Evolutionary conservation across 2,113 vertebrate genomes (phyloP), one percentile per base, ranked within the genome.

Genomic region (Ceyx cyanopectus): DNA sequence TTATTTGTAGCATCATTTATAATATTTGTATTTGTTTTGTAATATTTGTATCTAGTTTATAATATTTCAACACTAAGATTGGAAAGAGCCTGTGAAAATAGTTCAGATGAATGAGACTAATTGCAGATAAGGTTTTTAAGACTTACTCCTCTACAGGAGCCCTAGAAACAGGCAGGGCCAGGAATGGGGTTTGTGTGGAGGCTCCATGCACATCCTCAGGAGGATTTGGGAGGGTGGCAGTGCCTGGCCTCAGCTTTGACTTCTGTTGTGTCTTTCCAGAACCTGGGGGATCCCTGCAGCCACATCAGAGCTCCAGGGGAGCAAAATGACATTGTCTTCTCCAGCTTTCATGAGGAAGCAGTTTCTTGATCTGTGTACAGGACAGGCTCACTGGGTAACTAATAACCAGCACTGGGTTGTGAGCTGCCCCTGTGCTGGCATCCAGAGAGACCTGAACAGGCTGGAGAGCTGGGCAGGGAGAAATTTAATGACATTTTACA

Each of bases 31-130:
- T 37, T 37, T 37, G 37, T 10, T 37, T 37, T 37, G 37, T 23
- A 50, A 50, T 22, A 50, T 23, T 12, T 23, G 12, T 50, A 23
- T 50, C 48, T 84, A 69, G 23, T 88, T 89, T 69, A 61, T n/a
- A 75, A 48, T 56, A 81, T 94, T 94, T 91, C 37, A 80, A 91
- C 95, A 95, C 56, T 62, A 90, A 91, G 65, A 21, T 90, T 89
- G 66, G 73, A 90, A 89, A 80, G 30, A 84, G 73, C 22, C 60
- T 54, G 10, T 69, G 41, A 75, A 85, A 94, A 82, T 13, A 45
- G 29, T 77, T 91, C 51, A 51, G 32, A n/a, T 20, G 15, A 79
- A 15, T 30, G 13, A 57, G 48, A 50, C 48, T 50, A 22, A 50
- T 50, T 50, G 22, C 22, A 13, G 48, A 50, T 50, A 22, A 50